Base-by-base conservation (phyloP, 2,113 vertebrate genomes). In the Vidua chalybeata region DNA sequence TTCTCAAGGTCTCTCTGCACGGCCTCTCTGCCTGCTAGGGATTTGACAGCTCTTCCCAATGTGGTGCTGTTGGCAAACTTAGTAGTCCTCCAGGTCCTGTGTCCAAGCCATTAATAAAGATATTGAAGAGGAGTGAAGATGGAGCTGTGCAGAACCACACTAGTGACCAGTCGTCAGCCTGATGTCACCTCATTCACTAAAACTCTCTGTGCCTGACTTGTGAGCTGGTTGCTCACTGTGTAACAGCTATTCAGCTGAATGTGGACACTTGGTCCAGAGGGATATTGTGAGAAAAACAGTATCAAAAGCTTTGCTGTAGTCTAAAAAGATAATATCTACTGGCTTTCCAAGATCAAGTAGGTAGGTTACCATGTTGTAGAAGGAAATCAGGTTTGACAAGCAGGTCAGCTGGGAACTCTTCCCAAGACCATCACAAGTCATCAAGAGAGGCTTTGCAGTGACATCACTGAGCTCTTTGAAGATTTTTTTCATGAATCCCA, bases 141-240 rank as follows among this genome's bases (percentile, higher is more conserved):
- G n/a, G n/a, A 67, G 20, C 16, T 28, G 7, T 89, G 19, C 3
- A 13, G 37, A 48, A 22, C 11, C 5, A 7, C 30, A 22, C 5
- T 31, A 54, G 46, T 41, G 16, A 22, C 30, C 3, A 10, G 28
- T n/a, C 0, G 0, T 58, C 17, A 49, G 6, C 27, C 39, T 61
- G 13, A 41, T 61, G 78, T 82, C 31, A 27, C n/a, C 20, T 9
- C 9, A 23, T 35, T 48, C 39, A 12, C 19, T 73, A 7, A 15
- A 72, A 27, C 14, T 23, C 33, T 30, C 39, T 26, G 11, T 68
- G 54, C 13, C 30, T 5, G 9, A 17, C 17, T 46, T 68, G 16
- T 22, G 16, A n/a, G 24, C n/a, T 9, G 10, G 30, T 52, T 68
- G 46, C 28, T 39, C 16, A 17, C 39, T 0, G 0, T 13, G 23